Evolutionary conservation across 2,113 vertebrate genomes (phyloP).

Genomic region (Lepus timidus): DNA sequence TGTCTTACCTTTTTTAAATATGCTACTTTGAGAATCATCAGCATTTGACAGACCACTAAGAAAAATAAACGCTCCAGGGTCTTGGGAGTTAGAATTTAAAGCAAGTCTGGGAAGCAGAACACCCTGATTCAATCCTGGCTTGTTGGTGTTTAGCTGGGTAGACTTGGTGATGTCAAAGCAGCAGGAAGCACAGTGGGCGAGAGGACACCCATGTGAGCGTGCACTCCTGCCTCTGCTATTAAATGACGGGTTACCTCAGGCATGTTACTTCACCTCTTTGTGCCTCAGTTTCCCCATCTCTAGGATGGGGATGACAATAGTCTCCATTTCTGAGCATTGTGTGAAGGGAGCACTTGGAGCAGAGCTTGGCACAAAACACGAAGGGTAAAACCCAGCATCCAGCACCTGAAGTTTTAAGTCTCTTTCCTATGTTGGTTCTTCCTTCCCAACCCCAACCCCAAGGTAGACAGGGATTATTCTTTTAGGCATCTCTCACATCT

Average conservation of each 20-base stretch:
- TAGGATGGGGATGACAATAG: background rate
- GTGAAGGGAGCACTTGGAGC: background rate
- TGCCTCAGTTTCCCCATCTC: background rate
- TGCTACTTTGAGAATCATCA: conserved; percentile 60
- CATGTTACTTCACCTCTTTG: background rate
- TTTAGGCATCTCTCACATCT: background rate
- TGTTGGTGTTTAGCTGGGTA: background rate
- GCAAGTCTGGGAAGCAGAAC: background rate
- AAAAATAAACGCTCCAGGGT: conserved; percentile 49
- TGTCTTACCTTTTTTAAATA: conserved; percentile 53
- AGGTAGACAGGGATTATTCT: background rate
- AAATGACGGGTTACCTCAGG: background rate
- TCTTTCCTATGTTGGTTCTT: background rate
- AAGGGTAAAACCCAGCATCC: background rate
- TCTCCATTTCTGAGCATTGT: background rate
- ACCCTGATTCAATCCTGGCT: background rate
- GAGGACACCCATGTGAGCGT: background rate
- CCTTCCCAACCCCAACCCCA: too few relatives aligned
- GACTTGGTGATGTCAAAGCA: background rate
- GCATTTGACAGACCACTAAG: conserved; percentile 54
- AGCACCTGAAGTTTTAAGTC: background rate
- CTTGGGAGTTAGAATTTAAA: conserved; percentile 9
- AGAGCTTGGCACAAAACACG: background rate
- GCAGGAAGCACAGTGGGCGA: background rate
- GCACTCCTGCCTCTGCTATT: background rate